Evolutionary conservation across 2,888 invertebrate genomes (phyloP).

Genomic region (Hypselothyrea guttata): DNA sequence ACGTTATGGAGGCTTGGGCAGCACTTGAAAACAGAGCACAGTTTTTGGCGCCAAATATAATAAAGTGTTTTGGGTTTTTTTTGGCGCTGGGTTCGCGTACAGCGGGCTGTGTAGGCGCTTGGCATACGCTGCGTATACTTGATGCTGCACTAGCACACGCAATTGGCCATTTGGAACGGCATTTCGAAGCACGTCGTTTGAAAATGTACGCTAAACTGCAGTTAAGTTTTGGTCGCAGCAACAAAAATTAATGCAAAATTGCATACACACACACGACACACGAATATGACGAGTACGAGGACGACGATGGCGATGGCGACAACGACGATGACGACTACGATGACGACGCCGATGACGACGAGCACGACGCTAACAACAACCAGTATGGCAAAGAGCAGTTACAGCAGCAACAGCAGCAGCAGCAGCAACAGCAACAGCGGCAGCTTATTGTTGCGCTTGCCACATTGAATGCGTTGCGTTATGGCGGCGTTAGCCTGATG

Average conservation of each 20-base stretch:
- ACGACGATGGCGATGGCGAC: constrained; percentile 23
- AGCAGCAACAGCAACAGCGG: constrained; percentile 43
- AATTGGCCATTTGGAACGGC: constrained; percentile 48
- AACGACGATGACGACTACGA: constrained; percentile 20
- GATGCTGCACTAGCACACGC: constrained; percentile 45
- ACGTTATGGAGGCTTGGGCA: neutral
- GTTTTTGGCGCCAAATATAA: constrained; percentile 67
- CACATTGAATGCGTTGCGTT: constrained; percentile 79
- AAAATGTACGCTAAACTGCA: constrained; percentile 70
- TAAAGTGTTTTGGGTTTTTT: constrained; percentile 37
- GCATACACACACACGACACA: constrained; percentile 67
- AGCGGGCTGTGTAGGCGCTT: constrained; percentile 23
- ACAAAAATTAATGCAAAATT: constrained; percentile 75
- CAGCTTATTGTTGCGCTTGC: constrained; percentile 77
- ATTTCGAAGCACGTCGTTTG: constrained; percentile 58
- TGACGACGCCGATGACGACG: constrained; percentile 18
- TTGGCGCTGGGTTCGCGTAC: constrained; percentile 8
- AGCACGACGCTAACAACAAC: constrained; percentile 8
- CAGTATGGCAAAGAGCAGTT: constrained; percentile 16
- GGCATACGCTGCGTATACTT: constrained; percentile 41
- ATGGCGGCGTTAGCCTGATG: constrained; percentile 76
- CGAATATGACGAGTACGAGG: constrained; percentile 33
- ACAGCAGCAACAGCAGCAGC: constrained; percentile 15
- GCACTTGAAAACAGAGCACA: constrained; percentile 26
- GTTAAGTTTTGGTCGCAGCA: constrained; percentile 65